Evolutionary conservation across 2,113 vertebrate species (phyloP).

Genomic region (Collichthys lucidus): DNA sequence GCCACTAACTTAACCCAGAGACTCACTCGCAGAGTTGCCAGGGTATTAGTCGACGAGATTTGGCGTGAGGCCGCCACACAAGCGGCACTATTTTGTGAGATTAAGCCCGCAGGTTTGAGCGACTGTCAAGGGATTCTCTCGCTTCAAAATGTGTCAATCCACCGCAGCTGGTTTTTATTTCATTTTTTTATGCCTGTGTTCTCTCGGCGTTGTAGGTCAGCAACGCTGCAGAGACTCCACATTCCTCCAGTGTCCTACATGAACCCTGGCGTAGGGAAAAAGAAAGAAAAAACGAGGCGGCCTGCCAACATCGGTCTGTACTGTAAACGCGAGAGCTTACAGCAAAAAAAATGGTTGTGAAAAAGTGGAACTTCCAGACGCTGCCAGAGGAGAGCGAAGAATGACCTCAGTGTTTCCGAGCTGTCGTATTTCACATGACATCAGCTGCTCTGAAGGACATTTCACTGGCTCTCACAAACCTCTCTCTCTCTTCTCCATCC

Average conservation of each 20-base stretch:
- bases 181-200: neutral
- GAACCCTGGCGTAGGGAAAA: slow-evolving; percentile 39
- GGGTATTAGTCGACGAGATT: slow-evolving; percentile 72
- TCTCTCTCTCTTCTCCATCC: neutral
- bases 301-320: slow-evolving; percentile 39
- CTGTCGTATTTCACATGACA: slow-evolving; percentile 56
- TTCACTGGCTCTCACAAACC: slow-evolving; percentile 33
- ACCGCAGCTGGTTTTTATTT: neutral
- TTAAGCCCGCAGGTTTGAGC: slow-evolving; percentile 68
- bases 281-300: slow-evolving; percentile 14
- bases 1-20: slow-evolving; percentile 60
- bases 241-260: slow-evolving; percentile 56
- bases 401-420: slow-evolving; percentile 69
- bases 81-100: slow-evolving; percentile 47
- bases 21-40: slow-evolving; percentile 47
- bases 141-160: slow-evolving; percentile 57
- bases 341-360: slow-evolving; percentile 4
- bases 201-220: slow-evolving; percentile 48
- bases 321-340: slow-evolving; percentile 30
- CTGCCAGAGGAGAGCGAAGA: slow-evolving; percentile 38
- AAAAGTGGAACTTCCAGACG: slow-evolving; percentile 39
- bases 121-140: slow-evolving; percentile 67
- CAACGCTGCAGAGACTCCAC: slow-evolving; percentile 6
- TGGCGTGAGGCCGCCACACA: slow-evolving; percentile 29
- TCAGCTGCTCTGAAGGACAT: slow-evolving; percentile 34